A percentile compares a stretch with the other conserved stretches of the same genome.
phyloP scores from a whole-genome alignment of 2,113 vertebrate genomes.

The Stomatorhinus ivindoensis region DNA sequence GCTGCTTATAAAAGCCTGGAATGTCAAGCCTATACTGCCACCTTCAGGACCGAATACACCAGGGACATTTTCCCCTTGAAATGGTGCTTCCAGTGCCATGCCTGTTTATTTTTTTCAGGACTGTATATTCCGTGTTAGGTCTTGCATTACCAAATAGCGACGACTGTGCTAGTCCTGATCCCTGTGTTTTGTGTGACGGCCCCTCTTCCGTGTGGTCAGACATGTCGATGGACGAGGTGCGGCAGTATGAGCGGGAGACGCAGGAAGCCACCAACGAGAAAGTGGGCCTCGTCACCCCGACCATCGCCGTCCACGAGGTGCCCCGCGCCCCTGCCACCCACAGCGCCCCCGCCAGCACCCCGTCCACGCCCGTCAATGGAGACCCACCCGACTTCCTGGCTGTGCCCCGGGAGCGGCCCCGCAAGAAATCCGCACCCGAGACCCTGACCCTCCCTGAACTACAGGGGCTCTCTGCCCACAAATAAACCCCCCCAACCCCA shows the following conservation, averaged over 20 bases:
- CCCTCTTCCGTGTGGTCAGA: constrained; percentile 34
- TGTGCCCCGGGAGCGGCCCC: constrained; percentile 45
- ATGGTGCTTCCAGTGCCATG: background rate
- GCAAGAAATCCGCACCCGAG: constrained; percentile 59
- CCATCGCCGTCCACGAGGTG: constrained; percentile 49
- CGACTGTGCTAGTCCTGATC: background rate
- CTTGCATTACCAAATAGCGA: background rate
- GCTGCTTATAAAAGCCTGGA: background rate
- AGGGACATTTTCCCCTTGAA: background rate
- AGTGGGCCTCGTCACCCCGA: constrained; percentile 46
- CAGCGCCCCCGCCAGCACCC: constrained; percentile 51
- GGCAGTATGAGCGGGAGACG: constrained; percentile 54
- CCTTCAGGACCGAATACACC: background rate
- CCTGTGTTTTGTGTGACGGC: background rate
- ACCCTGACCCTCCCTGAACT: constrained; percentile 50
- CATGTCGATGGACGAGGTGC: constrained; percentile 62
- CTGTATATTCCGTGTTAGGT: background rate
- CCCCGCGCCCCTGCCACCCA: constrained; percentile 36
- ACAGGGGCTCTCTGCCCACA: constrained; percentile 30
- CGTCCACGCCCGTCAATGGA: constrained; percentile 49
- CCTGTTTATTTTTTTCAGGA: background rate
- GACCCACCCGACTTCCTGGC: constrained; percentile 57
- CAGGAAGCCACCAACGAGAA: constrained; percentile 63
- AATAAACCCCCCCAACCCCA: background rate
- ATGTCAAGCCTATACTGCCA: constrained; percentile 7